phyloP scores from a whole-genome alignment of 2,113 vertebrate genomes.

The Cercopithecus mona region DNA sequence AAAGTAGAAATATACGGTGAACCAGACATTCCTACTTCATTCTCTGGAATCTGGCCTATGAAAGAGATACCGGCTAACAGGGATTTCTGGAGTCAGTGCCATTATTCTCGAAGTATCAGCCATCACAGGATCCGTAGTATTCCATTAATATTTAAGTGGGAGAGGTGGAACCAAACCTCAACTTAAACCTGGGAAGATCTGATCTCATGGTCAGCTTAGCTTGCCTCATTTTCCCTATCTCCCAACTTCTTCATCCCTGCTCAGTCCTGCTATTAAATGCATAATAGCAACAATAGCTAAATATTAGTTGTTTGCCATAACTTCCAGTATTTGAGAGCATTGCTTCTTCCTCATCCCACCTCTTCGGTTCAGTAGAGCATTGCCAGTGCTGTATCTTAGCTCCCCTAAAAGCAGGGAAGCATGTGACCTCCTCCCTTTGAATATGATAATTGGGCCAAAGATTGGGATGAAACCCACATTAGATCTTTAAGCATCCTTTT shows the following conservation, averaged over 20 bases:
- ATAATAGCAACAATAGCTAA: neutral
- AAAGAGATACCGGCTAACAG: neutral
- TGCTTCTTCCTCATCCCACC: neutral
- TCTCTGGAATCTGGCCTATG: neutral
- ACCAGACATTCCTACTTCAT: neutral
- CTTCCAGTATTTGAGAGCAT: neutral
- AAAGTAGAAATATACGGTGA: neutral
- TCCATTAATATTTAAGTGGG: neutral
- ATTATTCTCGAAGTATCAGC: neutral
- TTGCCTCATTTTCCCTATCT: neutral
- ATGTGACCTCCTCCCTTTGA: neutral
- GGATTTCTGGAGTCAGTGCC: neutral
- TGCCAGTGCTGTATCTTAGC: neutral
- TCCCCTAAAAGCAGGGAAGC: neutral
- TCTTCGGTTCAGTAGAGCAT: neutral
- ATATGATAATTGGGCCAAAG: neutral
- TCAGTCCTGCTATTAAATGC: neutral
- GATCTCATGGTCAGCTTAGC: neutral
- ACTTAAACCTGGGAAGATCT: neutral
- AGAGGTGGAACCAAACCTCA: neutral
- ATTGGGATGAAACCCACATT: neutral
- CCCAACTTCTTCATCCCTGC: neutral
- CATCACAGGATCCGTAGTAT: neutral
- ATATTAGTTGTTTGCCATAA: neutral
- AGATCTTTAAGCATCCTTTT: neutral